Evolutionary conservation across 2,797 vertebrate species (phyloP).

Genomic region (Crocodylus rhombifer): DNA sequence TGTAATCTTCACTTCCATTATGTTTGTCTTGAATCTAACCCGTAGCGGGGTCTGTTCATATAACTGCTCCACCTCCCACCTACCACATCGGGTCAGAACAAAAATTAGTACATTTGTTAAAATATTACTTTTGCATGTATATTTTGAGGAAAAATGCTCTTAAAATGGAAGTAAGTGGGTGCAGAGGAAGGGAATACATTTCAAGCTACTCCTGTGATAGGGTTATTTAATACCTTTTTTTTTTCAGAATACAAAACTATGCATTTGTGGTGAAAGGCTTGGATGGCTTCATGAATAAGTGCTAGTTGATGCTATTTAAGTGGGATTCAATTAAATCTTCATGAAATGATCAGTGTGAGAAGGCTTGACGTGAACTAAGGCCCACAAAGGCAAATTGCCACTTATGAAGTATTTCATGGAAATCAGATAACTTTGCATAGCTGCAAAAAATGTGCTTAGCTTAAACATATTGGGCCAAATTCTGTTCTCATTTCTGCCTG

Average conservation of each 20-base stretch:
- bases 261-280: conserved; percentile 73
- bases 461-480: conserved; percentile 68
- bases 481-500: conserved; percentile 66
- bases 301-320: conserved; percentile 80
- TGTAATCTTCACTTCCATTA: too few relatives aligned
- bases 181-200: conserved; percentile 54
- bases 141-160: conserved; percentile 18
- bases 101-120: too few relatives aligned
- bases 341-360: conserved; percentile 75
- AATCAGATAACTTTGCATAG: conserved; percentile 75
- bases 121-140: too few relatives aligned
- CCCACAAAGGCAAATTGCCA: conserved; percentile 75
- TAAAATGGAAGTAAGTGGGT: conserved; percentile 10
- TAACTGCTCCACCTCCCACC: too few relatives aligned
- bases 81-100: too few relatives aligned
- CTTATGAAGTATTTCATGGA: conserved; percentile 74
- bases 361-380: conserved; percentile 74
- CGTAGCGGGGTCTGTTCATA: too few relatives aligned
- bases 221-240: conserved; percentile 28
- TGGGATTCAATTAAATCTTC: conserved; percentile 79
- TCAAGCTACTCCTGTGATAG: conserved; percentile 61
- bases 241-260: conserved; percentile 67
- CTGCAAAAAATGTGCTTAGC: conserved; percentile 75
- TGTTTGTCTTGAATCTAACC: too few relatives aligned
- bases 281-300: conserved; percentile 77